Evolutionary conservation across 2,113 vertebrate species (phyloP).

Genomic region (Centropus unirufus): DNA sequence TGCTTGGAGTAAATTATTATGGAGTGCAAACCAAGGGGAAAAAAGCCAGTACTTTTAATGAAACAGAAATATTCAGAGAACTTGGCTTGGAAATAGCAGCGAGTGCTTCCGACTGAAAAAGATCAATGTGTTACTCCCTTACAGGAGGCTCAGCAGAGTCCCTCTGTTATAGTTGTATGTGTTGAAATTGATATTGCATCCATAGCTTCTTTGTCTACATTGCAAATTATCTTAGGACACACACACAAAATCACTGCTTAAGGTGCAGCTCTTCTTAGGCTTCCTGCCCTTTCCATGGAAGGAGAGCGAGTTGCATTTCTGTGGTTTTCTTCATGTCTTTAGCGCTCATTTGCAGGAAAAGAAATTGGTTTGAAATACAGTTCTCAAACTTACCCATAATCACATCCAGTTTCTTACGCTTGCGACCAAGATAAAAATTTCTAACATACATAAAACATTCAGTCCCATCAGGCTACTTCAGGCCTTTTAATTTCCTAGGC

Average conservation of each 20-base stretch:
- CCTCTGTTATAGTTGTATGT: neutral
- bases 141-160: neutral
- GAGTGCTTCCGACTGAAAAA: neutral
- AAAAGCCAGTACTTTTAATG: neutral
- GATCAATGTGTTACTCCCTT: neutral
- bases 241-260: neutral
- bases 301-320: neutral
- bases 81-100: neutral
- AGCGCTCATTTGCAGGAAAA: neutral
- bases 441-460: neutral
- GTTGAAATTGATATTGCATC: neutral
- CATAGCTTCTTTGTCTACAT: neutral
- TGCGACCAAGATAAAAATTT: neutral
- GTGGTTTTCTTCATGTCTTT: too few species aligned
- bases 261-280: neutral
- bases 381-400: neutral
- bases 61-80: neutral
- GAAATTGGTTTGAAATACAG: neutral
- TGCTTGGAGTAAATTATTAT: neutral
- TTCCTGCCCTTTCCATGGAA: neutral
- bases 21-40: neutral
- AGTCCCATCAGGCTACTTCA: neutral
- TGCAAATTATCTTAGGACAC: neutral
- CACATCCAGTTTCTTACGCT: neutral
- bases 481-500: constrained; percentile 36